Conservation (phyloP, 2,797 vertebrate genomes). For the Eupleurogrammus muticus region DNA sequence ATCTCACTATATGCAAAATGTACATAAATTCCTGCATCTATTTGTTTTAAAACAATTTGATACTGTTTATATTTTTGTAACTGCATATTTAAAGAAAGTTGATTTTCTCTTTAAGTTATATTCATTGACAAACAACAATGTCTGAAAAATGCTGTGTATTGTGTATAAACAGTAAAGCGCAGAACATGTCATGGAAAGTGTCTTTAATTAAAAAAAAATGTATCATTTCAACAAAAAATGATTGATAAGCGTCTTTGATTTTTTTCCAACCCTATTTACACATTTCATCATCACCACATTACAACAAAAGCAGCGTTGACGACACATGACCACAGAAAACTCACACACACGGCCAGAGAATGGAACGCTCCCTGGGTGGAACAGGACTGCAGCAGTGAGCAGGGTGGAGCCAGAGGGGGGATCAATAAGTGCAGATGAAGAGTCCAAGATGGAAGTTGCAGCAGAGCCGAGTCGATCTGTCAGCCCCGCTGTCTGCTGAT, state of each 20-base stretch:
- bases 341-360: constrained; percentile 36
- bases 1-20: constrained; percentile 12
- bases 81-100: constrained; percentile 58
- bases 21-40: constrained; percentile 28
- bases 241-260: not conserved
- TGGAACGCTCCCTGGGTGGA: constrained; percentile 49
- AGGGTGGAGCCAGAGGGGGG: constrained; percentile 62
- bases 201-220: constrained; percentile 47
- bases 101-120: constrained; percentile 57
- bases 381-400: constrained; percentile 67
- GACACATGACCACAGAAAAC: constrained; percentile 23
- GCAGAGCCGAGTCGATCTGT: constrained; percentile 46
- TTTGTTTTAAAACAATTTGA: constrained; percentile 37
- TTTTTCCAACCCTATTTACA: constrained; percentile 53
- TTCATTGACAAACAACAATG: constrained; percentile 32
- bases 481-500: constrained; percentile 38
- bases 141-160: constrained; percentile 28
- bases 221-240: constrained; percentile 28
- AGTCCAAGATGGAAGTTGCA: constrained; percentile 58
- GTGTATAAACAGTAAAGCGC: constrained; percentile 33
- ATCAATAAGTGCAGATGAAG: constrained; percentile 65
- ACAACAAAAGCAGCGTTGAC: constrained; percentile 4
- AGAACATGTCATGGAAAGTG: constrained; percentile 16
- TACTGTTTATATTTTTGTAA: constrained; percentile 65
- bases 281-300: not conserved